phyloP scores from a whole-genome alignment of 1,140 invertebrate species.

The Amyelois transitella region DNA sequence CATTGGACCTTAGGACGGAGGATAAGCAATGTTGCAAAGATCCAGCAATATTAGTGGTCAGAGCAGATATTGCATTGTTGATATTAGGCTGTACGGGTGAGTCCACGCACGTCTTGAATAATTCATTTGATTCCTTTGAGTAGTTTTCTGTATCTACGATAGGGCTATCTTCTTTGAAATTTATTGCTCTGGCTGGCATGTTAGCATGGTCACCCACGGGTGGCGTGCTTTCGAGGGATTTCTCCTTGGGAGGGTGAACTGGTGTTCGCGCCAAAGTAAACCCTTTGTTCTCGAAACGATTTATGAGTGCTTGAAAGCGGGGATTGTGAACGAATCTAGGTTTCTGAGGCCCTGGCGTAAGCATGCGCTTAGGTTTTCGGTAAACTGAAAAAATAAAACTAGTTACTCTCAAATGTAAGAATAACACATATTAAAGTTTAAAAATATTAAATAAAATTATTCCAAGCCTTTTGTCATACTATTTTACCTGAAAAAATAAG shows the following conservation, averaged over 20 bases:
- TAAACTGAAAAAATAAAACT: slow-evolving; percentile 47
- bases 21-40: slow-evolving; percentile 60
- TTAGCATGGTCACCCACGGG: slow-evolving; percentile 44
- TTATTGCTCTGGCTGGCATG: slow-evolving; percentile 59
- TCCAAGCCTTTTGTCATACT: too few species aligned
- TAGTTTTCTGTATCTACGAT: slow-evolving; percentile 30
- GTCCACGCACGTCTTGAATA: slow-evolving; percentile 50
- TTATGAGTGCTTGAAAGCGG: slow-evolving; percentile 68
- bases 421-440: background rate
- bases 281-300: slow-evolving; percentile 60
- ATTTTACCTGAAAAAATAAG: too few species aligned
- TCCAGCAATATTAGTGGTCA: slow-evolving; percentile 59
- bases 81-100: slow-evolving; percentile 27
- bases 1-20: slow-evolving; percentile 43
- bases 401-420: background rate
- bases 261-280: slow-evolving; percentile 43
- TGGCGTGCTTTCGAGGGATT: slow-evolving; percentile 46
- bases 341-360: slow-evolving; percentile 62
- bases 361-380: slow-evolving; percentile 60
- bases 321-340: slow-evolving; percentile 50
- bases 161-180: slow-evolving; percentile 66
- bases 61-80: slow-evolving; percentile 44
- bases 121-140: slow-evolving; percentile 51
- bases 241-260: slow-evolving; percentile 26
- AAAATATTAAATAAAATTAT: too few species aligned